phyloP scores from a whole-genome alignment of 2,888 invertebrate species.

The Noctua comes region DNA sequence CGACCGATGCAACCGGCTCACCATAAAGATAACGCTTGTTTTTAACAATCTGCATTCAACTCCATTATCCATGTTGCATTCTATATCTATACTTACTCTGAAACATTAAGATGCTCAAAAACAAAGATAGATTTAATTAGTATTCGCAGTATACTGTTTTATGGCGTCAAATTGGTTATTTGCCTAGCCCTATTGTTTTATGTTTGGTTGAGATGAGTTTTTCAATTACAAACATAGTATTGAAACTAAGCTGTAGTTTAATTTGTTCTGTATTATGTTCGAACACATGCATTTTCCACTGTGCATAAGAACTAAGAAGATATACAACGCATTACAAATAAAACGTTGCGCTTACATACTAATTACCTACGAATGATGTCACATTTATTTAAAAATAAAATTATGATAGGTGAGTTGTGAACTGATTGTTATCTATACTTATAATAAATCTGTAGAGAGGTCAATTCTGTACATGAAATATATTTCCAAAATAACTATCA shows the following conservation, averaged over 20 bases:
- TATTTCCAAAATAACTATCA: too few relatives aligned
- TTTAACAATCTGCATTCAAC: conserved; percentile 39
- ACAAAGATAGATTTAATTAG: conserved; percentile 15
- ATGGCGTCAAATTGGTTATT: conserved; percentile 27
- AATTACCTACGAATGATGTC: conserved; percentile 65
- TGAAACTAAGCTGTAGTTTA: conserved; percentile 12
- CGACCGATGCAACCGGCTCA: conserved; percentile 46
- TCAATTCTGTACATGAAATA: too few relatives aligned
- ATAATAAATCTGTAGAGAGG: too few relatives aligned
- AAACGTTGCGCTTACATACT: conserved; percentile 39
- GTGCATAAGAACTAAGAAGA: conserved; percentile 1
- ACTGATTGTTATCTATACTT: conserved; percentile 43
- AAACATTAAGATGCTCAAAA: conserved; percentile 23
- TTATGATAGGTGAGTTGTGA: conserved; percentile 58
- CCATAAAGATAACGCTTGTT: conserved; percentile 57
- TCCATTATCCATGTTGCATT: conserved; percentile 32
- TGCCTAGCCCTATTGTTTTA: conserved; percentile 28
- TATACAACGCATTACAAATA: conserved; percentile 31
- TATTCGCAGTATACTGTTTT: conserved; percentile 30
- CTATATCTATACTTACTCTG: conserved; percentile 4
- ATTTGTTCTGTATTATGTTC: conserved; percentile 12
- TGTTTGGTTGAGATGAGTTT: conserved; percentile 1
- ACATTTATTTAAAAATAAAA: conserved; percentile 64
- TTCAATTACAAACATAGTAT: conserved; percentile 26
- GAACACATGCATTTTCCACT: conserved; percentile 29